These are phyloP conservation scores for Conus canariensis DNA, from an alignment of 2,888 invertebrate genomes.

Conservation along the genomic window DNA sequence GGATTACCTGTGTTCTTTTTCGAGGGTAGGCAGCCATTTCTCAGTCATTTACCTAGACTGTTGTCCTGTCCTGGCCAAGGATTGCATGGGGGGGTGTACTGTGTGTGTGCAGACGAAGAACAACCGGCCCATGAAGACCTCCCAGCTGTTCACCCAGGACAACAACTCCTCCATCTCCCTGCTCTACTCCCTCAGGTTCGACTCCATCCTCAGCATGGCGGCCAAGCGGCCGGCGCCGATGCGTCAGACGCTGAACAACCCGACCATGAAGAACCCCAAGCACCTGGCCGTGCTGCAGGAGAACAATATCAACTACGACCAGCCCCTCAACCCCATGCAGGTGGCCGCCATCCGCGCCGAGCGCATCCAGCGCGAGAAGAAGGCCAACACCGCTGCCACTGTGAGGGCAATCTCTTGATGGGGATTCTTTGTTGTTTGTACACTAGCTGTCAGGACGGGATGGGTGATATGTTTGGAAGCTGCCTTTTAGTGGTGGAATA, in stretches of 20 bases:
- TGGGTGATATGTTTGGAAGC: neutral
- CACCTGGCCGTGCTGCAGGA: slow-evolving; percentile 91
- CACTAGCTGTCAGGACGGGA: neutral
- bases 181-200: slow-evolving; percentile 85
- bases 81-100: neutral
- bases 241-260: slow-evolving; percentile 87
- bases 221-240: slow-evolving; percentile 84
- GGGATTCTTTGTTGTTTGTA: neutral
- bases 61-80: neutral
- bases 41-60: no score
- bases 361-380: slow-evolving; percentile 86
- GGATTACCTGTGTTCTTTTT: no score
- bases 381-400: slow-evolving; percentile 53
- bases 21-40: no score
- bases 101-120: slow-evolving; percentile 82
- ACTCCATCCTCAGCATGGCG: slow-evolving; percentile 87
- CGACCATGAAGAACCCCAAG: slow-evolving; percentile 87
- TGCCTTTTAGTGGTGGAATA: no score
- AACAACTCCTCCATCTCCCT: slow-evolving; percentile 87
- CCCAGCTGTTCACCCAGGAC: slow-evolving; percentile 88
- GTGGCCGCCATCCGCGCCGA: slow-evolving; percentile 85
- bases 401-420: slow-evolving; percentile 20
- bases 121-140: slow-evolving; percentile 86
- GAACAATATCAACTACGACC: slow-evolving; percentile 90
- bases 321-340: slow-evolving; percentile 87